Evolutionary conservation across 2,888 invertebrate species (phyloP).

Genomic region (Orthosia incerta): DNA sequence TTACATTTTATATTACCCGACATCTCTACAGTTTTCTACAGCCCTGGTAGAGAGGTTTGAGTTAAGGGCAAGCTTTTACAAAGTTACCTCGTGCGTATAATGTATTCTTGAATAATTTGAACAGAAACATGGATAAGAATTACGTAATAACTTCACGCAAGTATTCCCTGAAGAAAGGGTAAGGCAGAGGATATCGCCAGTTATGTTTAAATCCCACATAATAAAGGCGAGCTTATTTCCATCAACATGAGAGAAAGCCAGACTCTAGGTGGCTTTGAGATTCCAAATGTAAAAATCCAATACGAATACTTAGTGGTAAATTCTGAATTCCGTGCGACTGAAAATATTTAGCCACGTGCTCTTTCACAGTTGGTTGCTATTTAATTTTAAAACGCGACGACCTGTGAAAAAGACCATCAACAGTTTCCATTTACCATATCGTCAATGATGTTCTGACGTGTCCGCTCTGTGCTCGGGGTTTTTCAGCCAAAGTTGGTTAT

Average conservation of each 20-base stretch:
- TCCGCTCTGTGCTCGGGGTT: too few species aligned
- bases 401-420: too few species aligned
- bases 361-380: background rate
- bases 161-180: background rate
- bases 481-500: too few species aligned
- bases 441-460: too few species aligned
- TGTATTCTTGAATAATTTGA: conserved; percentile 30
- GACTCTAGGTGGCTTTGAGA: too few species aligned
- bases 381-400: too few species aligned
- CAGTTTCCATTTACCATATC: too few species aligned
- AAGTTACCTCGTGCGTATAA: conserved; percentile 17
- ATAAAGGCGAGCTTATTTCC: background rate
- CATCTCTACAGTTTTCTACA: background rate
- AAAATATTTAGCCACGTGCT: background rate
- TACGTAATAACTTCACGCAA: background rate
- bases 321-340: background rate
- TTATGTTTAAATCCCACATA: too few species aligned
- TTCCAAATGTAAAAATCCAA: too few species aligned
- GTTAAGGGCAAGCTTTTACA: background rate
- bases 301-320: background rate
- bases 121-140: conserved; percentile 15
- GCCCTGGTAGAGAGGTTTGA: background rate
- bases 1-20: conserved; percentile 9
- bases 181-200: too few species aligned
- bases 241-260: background rate